Conservation (phyloP, 2,888 invertebrate genomes). For the Craniophora ligustri region DNA sequence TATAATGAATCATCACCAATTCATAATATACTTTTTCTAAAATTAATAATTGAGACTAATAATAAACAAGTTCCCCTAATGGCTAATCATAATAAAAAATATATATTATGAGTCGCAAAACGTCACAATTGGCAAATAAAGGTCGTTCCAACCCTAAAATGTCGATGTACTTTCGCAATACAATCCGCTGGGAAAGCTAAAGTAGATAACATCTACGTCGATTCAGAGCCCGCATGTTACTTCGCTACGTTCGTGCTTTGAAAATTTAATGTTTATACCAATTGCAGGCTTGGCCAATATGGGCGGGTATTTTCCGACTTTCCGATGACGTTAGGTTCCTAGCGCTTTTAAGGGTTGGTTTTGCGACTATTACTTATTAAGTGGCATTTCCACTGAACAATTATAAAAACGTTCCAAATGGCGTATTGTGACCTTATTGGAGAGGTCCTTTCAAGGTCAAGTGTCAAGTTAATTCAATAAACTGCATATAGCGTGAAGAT, state of each 20-base stretch:
- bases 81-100: background rate
- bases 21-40: too few species aligned
- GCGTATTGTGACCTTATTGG: too few species aligned
- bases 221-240: slow-evolving; percentile 48
- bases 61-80: background rate
- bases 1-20: too few species aligned
- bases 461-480: too few species aligned
- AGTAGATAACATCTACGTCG: slow-evolving; percentile 40
- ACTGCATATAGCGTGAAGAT: too few species aligned
- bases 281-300: slow-evolving; percentile 21
- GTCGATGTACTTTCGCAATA: slow-evolving; percentile 9
- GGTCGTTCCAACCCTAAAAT: slow-evolving; percentile 20
- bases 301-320: slow-evolving; percentile 8
- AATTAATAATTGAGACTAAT: too few species aligned
- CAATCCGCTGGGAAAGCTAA: slow-evolving; percentile 13
- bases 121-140: slow-evolving; percentile 7
- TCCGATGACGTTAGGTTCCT: slow-evolving; percentile 18
- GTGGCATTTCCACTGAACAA: too few species aligned
- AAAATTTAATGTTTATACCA: slow-evolving; percentile 41
- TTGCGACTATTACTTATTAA: too few species aligned
- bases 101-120: slow-evolving; percentile 3
- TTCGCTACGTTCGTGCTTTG: slow-evolving; percentile 47
- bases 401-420: too few species aligned
- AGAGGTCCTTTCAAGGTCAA: too few species aligned
- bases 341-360: slow-evolving; percentile 12